Conservation (phyloP, 1,140 invertebrate species). For the Meloidogyne chitwoodi region DNA sequence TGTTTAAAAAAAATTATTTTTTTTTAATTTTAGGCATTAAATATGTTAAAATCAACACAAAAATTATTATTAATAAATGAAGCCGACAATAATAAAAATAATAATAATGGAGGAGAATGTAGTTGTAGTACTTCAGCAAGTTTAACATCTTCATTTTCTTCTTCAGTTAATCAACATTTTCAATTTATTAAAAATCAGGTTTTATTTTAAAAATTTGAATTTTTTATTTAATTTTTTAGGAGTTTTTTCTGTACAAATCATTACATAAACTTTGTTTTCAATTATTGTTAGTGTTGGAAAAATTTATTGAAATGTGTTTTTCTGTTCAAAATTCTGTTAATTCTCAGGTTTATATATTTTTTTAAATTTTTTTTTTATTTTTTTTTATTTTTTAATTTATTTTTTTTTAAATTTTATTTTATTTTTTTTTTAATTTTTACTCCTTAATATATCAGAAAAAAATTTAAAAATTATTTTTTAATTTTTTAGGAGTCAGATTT, state of each 20-base stretch:
- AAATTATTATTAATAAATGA: constrained; percentile 42
- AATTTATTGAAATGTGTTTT: constrained; percentile 78
- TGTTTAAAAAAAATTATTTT: neutral
- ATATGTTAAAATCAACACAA: constrained; percentile 53
- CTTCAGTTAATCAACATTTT: constrained; percentile 19
- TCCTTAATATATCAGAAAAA: too few species aligned
- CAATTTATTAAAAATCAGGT: constrained; percentile 26
- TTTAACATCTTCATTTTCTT: neutral
- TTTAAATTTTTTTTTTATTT: neutral
- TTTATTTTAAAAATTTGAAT: neutral
- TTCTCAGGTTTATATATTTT: constrained; percentile 40
- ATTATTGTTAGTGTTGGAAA: constrained; percentile 80
- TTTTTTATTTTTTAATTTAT: too few species aligned
- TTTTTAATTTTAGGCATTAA: constrained; percentile 48
- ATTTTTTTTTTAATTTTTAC: too few species aligned
- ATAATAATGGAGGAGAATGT: neutral
- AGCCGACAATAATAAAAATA: neutral
- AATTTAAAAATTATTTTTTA: neutral
- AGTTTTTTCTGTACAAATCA: constrained; percentile 73
- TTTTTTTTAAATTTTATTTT: too few species aligned
- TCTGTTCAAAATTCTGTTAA: constrained; percentile 41
- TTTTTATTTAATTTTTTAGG: constrained; percentile 37
- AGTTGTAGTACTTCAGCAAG: neutral
- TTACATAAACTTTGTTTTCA: constrained; percentile 88
- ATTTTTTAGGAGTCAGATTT: constrained; percentile 54